phyloP scores from a whole-genome alignment of 2,797 vertebrate species.

The Pipistrellus nathusii region DNA sequence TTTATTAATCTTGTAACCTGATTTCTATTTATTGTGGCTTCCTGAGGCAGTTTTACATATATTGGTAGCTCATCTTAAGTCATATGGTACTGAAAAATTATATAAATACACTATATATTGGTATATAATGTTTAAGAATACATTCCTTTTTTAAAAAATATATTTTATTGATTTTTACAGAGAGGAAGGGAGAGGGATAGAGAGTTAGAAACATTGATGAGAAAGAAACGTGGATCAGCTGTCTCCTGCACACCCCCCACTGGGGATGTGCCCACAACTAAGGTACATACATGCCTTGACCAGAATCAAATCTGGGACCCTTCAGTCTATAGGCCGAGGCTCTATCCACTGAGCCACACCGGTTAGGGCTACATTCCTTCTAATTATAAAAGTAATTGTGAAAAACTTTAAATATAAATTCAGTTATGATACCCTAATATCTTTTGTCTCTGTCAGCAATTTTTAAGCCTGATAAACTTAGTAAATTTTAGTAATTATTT shows the following conservation, averaged over 20 bases:
- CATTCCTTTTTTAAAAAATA: too few relatives aligned
- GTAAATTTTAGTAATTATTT: conserved; percentile 35
- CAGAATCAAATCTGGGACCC: too few relatives aligned
- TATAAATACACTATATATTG: neutral
- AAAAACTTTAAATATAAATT: neutral
- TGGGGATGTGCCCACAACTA: too few relatives aligned
- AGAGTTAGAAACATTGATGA: too few relatives aligned
- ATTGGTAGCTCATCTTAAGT: neutral
- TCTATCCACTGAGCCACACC: too few relatives aligned
- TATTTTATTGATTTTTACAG: too few relatives aligned
- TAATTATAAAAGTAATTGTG: conserved; percentile 44
- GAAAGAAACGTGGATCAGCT: too few relatives aligned
- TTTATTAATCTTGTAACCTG: neutral
- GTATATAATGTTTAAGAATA: conserved; percentile 41
- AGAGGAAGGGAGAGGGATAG: too few relatives aligned
- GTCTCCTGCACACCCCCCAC: too few relatives aligned
- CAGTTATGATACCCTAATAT: neutral
- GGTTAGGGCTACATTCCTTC: neutral
- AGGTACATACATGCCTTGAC: too few relatives aligned
- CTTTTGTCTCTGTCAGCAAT: neutral
- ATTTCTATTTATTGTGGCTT: conserved; percentile 4
- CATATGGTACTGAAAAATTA: neutral
- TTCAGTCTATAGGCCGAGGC: too few relatives aligned
- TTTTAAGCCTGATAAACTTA: conserved; percentile 43
- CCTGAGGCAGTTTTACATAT: conserved; percentile 12